phyloP scores from a whole-genome alignment of 2,888 invertebrate species.

The Altica lythri region DNA sequence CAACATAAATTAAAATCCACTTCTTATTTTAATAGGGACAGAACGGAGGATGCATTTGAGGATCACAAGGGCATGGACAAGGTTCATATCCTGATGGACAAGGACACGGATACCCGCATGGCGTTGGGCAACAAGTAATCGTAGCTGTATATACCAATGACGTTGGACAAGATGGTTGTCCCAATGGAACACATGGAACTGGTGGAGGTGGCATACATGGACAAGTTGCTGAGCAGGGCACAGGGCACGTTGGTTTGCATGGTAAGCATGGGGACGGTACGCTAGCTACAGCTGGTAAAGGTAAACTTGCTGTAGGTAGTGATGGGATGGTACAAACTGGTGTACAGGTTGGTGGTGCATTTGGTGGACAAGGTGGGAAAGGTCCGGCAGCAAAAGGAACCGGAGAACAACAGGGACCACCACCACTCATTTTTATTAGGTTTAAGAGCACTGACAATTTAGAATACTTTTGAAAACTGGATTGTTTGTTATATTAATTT shows the following conservation, averaged over 20 bases:
- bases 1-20: too few relatives aligned
- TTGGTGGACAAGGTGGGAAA: too few relatives aligned
- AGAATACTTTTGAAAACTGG: too few relatives aligned
- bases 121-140: not conserved
- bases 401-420: too few relatives aligned
- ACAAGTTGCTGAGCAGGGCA: not conserved
- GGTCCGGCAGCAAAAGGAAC: too few relatives aligned
- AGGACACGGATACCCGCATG: not conserved
- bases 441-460: too few relatives aligned
- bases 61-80: not conserved
- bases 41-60: not conserved
- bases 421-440: too few relatives aligned
- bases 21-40: not conserved
- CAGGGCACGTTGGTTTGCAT: not conserved
- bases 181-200: constrained; percentile 1
- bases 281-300: too few relatives aligned
- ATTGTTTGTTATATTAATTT: too few relatives aligned
- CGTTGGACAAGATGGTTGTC: constrained; percentile 1
- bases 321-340: too few relatives aligned
- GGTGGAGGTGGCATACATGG: not conserved
- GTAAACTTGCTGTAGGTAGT: too few relatives aligned
- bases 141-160: constrained; percentile 1
- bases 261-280: not conserved
- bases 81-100: not conserved
- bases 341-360: too few relatives aligned